Evolutionary conservation across 30 jellyfish, hydroid and myxozoan genomes (phyloP).

Genomic region (Morbakka virulenta): DNA sequence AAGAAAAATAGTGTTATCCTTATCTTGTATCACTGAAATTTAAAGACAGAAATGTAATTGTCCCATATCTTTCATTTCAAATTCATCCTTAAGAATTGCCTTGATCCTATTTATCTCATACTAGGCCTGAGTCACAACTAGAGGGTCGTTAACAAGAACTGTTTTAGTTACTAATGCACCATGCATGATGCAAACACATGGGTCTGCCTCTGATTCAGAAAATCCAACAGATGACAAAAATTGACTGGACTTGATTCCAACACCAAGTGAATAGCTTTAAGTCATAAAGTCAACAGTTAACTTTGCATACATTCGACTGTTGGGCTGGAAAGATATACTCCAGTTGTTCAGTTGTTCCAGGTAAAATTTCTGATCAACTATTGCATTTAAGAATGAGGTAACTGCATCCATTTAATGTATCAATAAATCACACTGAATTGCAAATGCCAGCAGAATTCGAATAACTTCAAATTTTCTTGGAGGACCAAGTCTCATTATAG

Average conservation of each 20-base stretch:
- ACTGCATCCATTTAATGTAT: slow-evolving; percentile 40
- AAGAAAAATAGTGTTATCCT: background rate
- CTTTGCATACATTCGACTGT: background rate
- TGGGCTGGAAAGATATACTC: background rate
- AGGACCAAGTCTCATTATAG: slow-evolving; percentile 11
- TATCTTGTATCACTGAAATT: background rate
- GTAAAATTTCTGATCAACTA: too few relatives aligned
- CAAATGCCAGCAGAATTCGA: slow-evolving; percentile 28
- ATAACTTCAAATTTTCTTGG: slow-evolving; percentile 1
- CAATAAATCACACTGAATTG: background rate
- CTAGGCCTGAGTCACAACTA: background rate
- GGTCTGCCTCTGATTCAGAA: background rate
- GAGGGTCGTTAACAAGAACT: background rate
- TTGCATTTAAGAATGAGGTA: slow-evolving; percentile 35
- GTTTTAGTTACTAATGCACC: background rate
- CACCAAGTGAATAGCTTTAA: slow-evolving; percentile 25
- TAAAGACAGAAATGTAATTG: slow-evolving; percentile 15
- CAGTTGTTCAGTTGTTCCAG: slow-evolving; percentile 15
- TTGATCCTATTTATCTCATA: too few relatives aligned
- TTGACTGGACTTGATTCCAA: slow-evolving; percentile 7
- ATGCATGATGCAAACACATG: background rate
- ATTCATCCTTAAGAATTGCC: too few relatives aligned
- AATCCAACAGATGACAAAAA: background rate
- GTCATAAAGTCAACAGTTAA: slow-evolving; percentile 10
- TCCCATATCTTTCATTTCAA: too few relatives aligned